Base-by-base conservation (phyloP, 2,113 vertebrate species). In the Elephantulus edwardii region DNA sequence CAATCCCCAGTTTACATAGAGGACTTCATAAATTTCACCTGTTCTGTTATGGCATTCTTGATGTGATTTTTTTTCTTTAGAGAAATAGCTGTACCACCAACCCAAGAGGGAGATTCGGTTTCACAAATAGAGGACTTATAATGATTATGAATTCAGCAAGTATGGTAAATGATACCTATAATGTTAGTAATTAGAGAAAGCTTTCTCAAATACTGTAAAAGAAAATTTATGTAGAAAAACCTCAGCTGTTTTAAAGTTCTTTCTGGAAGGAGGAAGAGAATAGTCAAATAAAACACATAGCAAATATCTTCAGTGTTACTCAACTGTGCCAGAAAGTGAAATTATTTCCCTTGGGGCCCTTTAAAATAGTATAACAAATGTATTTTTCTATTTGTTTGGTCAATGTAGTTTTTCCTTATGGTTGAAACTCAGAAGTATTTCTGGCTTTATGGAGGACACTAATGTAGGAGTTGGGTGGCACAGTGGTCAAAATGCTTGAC, bases 161-260 rank as follows among this genome's bases (percentile, higher is more conserved):
- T 58, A 14, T 12, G 24, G n/a, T 5, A 4, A 77, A 60, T 60
- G 17, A 56, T 74, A 58, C 68, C 71, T 35, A 54, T 12, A 80
- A 22, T 2, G 9, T 42, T 58, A 30, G 30, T 12, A 35, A 86
- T 64, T 33, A 64, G 33, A 60, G 38, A 75, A 68, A 48, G 71
- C 40, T 70, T 78, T 76, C 68, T 77, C 54, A 77, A 58, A 7
- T 4, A 40, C 60, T 52, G 38, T 33, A 42, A 86, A 26, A 10
- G 30, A 42, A 46, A 86, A 58, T 86, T 82, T 70, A 40, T 83
- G 76, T 93, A 35, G 68, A 72, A 92, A 91, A 92, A 89, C 62
- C n/a, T 16, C 42, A 88, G 20, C 35, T 54, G 14, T 35, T 93
- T 66, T 50, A 74, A 78, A 90, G 60, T 80, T 52, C n/a, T 82